A percentile compares a stretch with the other conserved stretches of the same genome.
Evolutionary conservation across 2,797 vertebrate species (phyloP).

Genomic region (Botia kubotai): DNA sequence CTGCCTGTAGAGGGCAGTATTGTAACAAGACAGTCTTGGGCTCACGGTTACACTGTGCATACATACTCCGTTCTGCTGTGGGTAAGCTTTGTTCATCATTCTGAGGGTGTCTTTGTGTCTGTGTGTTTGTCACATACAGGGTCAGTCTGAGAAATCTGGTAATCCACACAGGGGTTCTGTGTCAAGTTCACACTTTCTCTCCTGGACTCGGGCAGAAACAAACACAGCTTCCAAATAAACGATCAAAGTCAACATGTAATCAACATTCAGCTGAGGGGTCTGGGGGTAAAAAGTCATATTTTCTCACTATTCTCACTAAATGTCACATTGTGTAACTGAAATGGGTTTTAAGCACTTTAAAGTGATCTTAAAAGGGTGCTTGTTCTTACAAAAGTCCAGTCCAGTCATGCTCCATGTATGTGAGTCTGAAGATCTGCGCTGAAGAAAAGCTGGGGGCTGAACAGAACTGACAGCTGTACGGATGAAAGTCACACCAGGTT

Average conservation of each 20-base stretch:
- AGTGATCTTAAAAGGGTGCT: conserved; percentile 6
- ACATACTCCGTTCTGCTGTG: background rate
- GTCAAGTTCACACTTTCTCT: conserved; percentile 65
- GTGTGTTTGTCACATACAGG: conserved; percentile 68
- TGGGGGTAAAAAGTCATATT: too few species aligned
- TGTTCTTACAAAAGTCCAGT: conserved; percentile 75
- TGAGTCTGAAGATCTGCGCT: conserved; percentile 75
- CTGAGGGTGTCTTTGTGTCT: background rate
- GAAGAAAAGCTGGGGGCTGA: conserved; percentile 49
- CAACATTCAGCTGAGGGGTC: too few species aligned
- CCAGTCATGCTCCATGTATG: conserved; percentile 80
- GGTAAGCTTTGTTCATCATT: background rate
- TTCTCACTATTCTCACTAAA: background rate
- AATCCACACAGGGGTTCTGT: conserved; percentile 45
- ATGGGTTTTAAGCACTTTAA: background rate
- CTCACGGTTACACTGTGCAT: conserved; percentile 2
- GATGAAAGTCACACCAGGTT: conserved; percentile 74
- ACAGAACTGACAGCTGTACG: conserved; percentile 72
- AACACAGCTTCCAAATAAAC: too few species aligned
- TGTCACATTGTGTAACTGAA: too few species aligned
- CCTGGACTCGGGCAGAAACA: conserved; percentile 69
- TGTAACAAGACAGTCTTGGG: conserved; percentile 4
- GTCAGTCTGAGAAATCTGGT: conserved; percentile 72
- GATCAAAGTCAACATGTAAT: too few species aligned
- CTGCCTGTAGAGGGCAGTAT: conserved; percentile 16